A percentile compares a stretch with the other conserved stretches of the same genome.
phyloP scores from a whole-genome alignment of 2,888 invertebrate species.

The Sinelater perroti region DNA sequence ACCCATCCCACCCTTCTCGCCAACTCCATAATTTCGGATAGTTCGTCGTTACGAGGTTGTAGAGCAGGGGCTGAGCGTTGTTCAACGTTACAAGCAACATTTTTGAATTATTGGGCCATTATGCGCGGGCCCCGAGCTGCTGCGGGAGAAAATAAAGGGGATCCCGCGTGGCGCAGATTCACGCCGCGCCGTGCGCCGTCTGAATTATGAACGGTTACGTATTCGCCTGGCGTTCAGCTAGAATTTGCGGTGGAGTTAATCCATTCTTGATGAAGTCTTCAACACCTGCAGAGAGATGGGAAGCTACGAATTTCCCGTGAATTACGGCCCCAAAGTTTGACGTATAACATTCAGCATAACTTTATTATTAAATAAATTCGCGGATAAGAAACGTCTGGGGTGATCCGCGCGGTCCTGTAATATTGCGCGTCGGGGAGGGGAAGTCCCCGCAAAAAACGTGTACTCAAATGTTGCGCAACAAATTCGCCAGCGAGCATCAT shows the following conservation, averaged over 20 bases:
- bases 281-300: constrained; percentile 28
- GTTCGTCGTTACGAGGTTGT: no score
- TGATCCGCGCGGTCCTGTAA: no score
- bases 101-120: constrained; percentile 1
- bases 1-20: no score
- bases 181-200: not conserved
- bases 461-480: no score
- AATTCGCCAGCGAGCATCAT: no score
- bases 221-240: constrained; percentile 22
- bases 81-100: constrained; percentile 1
- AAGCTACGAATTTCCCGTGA: constrained; percentile 33
- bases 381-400: constrained; percentile 6
- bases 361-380: constrained; percentile 30
- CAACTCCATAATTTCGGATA: no score
- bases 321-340: constrained; percentile 32
- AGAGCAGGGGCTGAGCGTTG: no score
- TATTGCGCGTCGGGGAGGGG: no score
- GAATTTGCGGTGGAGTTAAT: constrained; percentile 25
- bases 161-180: constrained; percentile 4
- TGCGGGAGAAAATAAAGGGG: constrained; percentile 2
- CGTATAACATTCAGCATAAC: constrained; percentile 22
- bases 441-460: no score
- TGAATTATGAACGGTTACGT: constrained; percentile 21
- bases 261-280: constrained; percentile 36
- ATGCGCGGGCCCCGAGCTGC: not conserved